phyloP scores from a whole-genome alignment of 1,140 invertebrate species.

The Listronotus bonariensis region DNA sequence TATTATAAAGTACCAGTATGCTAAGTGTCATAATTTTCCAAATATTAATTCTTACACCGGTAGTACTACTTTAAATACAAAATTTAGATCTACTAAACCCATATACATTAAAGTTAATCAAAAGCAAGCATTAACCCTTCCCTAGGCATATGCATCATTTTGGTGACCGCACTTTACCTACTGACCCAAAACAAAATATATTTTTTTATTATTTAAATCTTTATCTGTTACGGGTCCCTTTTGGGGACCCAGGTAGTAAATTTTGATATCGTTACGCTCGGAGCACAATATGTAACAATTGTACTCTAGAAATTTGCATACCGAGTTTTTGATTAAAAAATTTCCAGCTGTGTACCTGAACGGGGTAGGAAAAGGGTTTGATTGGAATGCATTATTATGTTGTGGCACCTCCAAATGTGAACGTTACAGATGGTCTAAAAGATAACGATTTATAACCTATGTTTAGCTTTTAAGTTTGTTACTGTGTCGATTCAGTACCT shows the following conservation, averaged over 20 bases:
- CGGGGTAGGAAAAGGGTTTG: slow-evolving; percentile 18
- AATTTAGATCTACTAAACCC: no score
- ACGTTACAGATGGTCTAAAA: slow-evolving; percentile 25
- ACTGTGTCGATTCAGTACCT: no score
- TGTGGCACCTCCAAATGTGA: slow-evolving; percentile 22
- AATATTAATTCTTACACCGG: no score
- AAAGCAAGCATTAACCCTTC: no score
- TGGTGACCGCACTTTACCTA: slow-evolving; percentile 21
- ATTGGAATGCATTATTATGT: slow-evolving; percentile 28
- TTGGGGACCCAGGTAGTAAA: slow-evolving; percentile 31
- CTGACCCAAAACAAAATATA: slow-evolving; percentile 28
- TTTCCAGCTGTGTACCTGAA: slow-evolving; percentile 47
- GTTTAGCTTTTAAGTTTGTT: no score
- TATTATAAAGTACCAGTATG: no score
- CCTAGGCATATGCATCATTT: background rate
- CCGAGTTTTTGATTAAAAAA: slow-evolving; percentile 33
- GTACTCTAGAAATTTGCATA: slow-evolving; percentile 43
- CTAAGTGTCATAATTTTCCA: no score
- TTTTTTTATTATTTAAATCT: slow-evolving; percentile 28
- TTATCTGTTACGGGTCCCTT: slow-evolving; percentile 19
- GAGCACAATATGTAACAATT: slow-evolving; percentile 45
- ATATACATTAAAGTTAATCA: no score
- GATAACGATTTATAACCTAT: no score
- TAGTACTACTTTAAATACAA: no score
- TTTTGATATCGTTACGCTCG: slow-evolving; percentile 35